Evolutionary conservation across 1,140 invertebrate species (phyloP), one percentile per base, ranked within the genome.

Genomic region (Coptotermes formosanus): DNA sequence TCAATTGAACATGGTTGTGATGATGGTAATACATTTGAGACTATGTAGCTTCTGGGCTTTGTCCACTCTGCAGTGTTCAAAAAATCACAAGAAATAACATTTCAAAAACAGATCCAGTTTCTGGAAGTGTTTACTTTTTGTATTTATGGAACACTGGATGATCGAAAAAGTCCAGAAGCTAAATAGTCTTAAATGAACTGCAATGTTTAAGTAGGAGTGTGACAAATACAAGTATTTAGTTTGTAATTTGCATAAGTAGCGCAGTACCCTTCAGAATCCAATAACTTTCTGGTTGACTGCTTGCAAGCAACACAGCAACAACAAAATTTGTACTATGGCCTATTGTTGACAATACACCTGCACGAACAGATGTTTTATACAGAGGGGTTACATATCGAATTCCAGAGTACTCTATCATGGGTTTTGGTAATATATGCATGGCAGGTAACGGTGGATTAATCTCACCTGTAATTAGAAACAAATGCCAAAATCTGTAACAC

Each of bases 321-420:
- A 98, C 95, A 90, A 97, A 97, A 91, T 97, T 98, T 2, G 97
- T 97, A 85, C 96, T 97, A 89, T 97, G 96, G 4, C 97, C 97
- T 9, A 96, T 97, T 0, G 97, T 97, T 43, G 96, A 97, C 12
- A 98, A 92, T 3, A 94, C 94, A 82, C 97, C 97, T 48, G 96
- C 96, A 85, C 97, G 91, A 82, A 95, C 93, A n/a, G 95, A 94
- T 2, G 97, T 97, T 92, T 97, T 98, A 89, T 98, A 98, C 19
- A 97, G 90, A 0, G 97, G 97, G 75, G 94, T 93, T 43, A 94
- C 92, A 89, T 98, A 98, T 82, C 95, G 92, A 12, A 90, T 89
- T 88, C 94, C 93, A n/a, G 93, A 90, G 48, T 92, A 91, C 11
- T 93, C 93, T 88, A 94, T 90, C 85, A 92, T 91, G 87, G 94